Base-by-base conservation (phyloP, 2,113 vertebrate species). In the Opisthocomus hoazin region DNA sequence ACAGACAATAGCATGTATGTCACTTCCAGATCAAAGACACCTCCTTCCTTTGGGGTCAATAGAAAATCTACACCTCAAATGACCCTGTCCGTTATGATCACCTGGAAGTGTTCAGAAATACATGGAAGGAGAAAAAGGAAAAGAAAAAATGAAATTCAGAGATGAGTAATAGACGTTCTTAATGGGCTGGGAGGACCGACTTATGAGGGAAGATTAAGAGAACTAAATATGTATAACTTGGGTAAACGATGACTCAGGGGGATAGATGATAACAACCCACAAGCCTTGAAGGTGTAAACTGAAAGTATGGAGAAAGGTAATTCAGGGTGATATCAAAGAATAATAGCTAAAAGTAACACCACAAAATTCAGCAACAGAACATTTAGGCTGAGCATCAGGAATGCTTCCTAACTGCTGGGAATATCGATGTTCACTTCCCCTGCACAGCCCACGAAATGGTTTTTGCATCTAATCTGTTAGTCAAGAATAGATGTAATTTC, bases 361-460 rank as follows among this genome's bases (percentile, higher is more conserved):
- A 41, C 3, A 23, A 71, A 91, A 68, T 71, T 75, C 37, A 46
- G 34, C 36, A 80, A 32, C 19, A 45, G 32, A 65, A n/a, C 27
- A 34, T 41, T 36, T 30, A 77, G 9, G 8, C 9, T 76, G 54
- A 69, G 7, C 27, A 76, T 76, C 15, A 79, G 53, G 6, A 91
- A 43, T 24, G 23, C 3, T 74, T 86, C 22, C 12, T 53, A 22
- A 51, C 23, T 78, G 23, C 39, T 66, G 18, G 6, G 17, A 84
- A 51, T 58, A 41, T 14, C 2, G 0, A 15, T n/a, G 8, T 53
- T 92, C 34, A 1, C 3, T 82, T 10, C 5, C 6, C 3, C 13
- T 0, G 0, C 30, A 24, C 12, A 84, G 26, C 6, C 1, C 7
- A 19, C 27, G 34, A 21, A 12, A 21, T 41, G 17, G 1, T 1